A percentile compares a stretch with the other conserved stretches of the same genome.
Conservation (phyloP, 37 sponge, comb jelly and placozoan genomes). For the Eunapius fragilis region DNA sequence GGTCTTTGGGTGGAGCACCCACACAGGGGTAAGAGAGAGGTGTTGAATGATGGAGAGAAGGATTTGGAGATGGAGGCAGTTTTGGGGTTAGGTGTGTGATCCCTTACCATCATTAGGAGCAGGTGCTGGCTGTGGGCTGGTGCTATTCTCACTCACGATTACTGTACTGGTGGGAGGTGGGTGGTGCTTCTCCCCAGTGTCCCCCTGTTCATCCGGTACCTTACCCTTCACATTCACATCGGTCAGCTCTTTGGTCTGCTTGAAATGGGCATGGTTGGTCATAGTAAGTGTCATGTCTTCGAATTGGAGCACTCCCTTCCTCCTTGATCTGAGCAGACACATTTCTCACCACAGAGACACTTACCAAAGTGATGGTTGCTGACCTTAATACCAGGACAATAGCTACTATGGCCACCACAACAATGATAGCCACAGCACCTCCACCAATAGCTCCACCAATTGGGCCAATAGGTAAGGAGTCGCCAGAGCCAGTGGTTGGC, state of each 20-base stretch:
- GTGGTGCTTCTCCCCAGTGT: background rate
- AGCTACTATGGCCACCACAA: background rate
- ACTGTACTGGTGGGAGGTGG: background rate
- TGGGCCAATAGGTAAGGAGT: background rate
- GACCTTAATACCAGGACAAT: background rate
- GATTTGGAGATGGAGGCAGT: too few species aligned
- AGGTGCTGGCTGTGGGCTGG: background rate
- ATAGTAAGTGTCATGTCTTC: background rate
- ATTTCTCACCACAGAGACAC: background rate
- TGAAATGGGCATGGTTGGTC: background rate
- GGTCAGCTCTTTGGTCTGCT: background rate
- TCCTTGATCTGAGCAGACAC: background rate
- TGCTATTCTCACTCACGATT: background rate
- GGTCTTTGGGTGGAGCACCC: constrained; percentile 54
- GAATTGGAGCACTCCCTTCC: background rate
- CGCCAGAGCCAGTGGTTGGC: background rate
- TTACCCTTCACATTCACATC: background rate
- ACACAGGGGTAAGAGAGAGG: too few species aligned
- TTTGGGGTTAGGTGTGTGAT: background rate
- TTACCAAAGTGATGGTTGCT: background rate
- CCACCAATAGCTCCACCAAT: background rate
- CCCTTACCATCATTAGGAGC: background rate
- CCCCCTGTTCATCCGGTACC: background rate
- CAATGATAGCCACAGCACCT: background rate
- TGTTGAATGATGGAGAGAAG: too few species aligned